Evolutionary conservation across 2,888 invertebrate species (phyloP).

Genomic region (Hoplodrina ambigua): DNA sequence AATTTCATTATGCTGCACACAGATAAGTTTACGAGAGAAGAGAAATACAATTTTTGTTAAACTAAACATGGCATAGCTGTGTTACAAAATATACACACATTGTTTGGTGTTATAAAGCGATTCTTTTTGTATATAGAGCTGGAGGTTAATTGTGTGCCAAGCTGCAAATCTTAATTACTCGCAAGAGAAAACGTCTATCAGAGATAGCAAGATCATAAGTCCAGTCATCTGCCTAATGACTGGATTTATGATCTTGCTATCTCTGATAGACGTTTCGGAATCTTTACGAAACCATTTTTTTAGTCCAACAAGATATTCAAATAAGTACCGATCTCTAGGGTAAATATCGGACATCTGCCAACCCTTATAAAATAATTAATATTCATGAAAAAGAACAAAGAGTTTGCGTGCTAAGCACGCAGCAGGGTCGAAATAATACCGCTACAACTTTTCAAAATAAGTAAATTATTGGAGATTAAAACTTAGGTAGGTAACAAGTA

Average conservation of each 20-base stretch:
- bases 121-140: constrained; percentile 21
- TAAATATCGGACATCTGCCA: constrained; percentile 56
- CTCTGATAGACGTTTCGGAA: constrained; percentile 18
- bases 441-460: constrained; percentile 51
- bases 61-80: constrained; percentile 6
- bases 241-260: constrained; percentile 47
- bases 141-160: constrained; percentile 31
- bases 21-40: constrained; percentile 5
- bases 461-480: constrained; percentile 58
- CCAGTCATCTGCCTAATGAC: too few relatives aligned
- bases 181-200: too few relatives aligned
- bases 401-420: constrained; percentile 54
- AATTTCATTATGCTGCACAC: constrained; percentile 4
- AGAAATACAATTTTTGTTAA: constrained; percentile 17
- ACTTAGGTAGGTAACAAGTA: constrained; percentile 50
- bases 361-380: constrained; percentile 61
- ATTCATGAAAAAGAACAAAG: constrained; percentile 63
- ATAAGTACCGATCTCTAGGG: constrained; percentile 46
- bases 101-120: neutral
- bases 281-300: constrained; percentile 40
- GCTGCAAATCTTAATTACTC: constrained; percentile 51
- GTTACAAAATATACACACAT: constrained; percentile 16
- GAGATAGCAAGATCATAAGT: too few relatives aligned
- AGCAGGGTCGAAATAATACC: constrained; percentile 54
- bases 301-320: constrained; percentile 44